Evolutionary conservation across 2,797 vertebrate species (phyloP).

Genomic region (Paramormyrops hopkinsi): DNA sequence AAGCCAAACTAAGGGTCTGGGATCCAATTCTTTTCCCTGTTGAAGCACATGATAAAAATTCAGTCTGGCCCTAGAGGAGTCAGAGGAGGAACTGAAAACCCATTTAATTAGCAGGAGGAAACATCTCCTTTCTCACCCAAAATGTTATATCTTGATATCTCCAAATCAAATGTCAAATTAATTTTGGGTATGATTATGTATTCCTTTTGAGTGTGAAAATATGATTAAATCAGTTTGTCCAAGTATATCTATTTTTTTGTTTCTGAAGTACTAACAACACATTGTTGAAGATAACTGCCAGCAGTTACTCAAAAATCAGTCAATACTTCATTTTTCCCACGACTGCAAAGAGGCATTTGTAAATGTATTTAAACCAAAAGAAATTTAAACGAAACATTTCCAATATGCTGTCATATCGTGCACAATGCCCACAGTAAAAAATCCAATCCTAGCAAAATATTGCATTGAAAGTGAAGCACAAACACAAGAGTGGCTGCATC

Average conservation of each 20-base stretch:
- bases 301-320: conserved; percentile 53
- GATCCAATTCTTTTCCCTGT: not conserved
- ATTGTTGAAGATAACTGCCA: conserved; percentile 55
- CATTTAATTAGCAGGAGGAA: not conserved
- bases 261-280: conserved; percentile 42
- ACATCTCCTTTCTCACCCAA: not conserved
- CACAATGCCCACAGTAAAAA: conserved; percentile 28
- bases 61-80: not conserved
- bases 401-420: not conserved
- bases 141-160: not conserved
- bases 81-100: not conserved
- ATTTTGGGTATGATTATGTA: not conserved
- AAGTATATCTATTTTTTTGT: conserved; percentile 25
- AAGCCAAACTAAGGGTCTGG: not conserved
- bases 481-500: conserved; percentile 22
- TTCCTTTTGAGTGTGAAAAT: conserved; percentile 20
- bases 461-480: conserved; percentile 29
- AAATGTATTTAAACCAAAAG: conserved; percentile 33
- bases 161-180: not conserved
- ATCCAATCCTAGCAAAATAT: conserved; percentile 29
- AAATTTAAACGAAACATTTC: conserved; percentile 13
- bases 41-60: not conserved
- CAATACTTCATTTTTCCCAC: conserved; percentile 27
- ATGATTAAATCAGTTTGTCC: conserved; percentile 32
- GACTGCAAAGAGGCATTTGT: conserved; percentile 33